Evolutionary conservation across 2,888 invertebrate species (phyloP), one percentile per base, ranked within the genome.

Genomic region (Polyommatus icarus): DNA sequence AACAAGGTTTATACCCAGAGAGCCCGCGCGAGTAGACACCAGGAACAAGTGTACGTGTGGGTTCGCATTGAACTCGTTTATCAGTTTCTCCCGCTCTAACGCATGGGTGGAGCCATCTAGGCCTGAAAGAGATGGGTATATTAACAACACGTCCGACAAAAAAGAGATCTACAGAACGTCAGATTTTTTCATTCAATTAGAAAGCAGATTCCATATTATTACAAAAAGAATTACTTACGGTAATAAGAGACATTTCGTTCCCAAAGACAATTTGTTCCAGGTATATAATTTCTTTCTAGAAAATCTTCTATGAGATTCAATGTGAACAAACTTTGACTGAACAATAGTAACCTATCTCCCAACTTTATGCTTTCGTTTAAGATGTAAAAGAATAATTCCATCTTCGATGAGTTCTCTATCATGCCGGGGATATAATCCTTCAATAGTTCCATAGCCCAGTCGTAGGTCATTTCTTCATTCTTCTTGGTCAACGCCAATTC

Each of bases 41-140:
- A 99, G 95, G 90, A 99, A 99, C 81, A 99, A 91, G 87, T 98
- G 97, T 76, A 99, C 96, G 84, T 96, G 96, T 1, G 96, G 95
- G 90, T 98, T 98, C 0, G 96, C 95, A 87, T 99, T 99, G 90
- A 99, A 99, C 87, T 98, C 98, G 89, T 99, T 98, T 80, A 99
- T 99, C 36, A 99, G 94, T 87, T 98, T 98, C 89, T 99, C 99
- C 79, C 99, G 95, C 87, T 99, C 99, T 80, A 97, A 94, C 0
- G 98, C 98, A 82, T 97, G 97, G 0, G 99, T 99, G 59, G 98
- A 98, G 36, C 99, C 99, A 91, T 99, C 99, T 83, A 99, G 94
- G 79, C 98, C 97, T 97, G 84, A 50, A 76, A 79, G 73, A 46
- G 40, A 78, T 61, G 36, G 29, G 8, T 36, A 54, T 36, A 40